Evolutionary conservation across 2,888 invertebrate species (phyloP).

Genomic region (Acheta domesticus): DNA sequence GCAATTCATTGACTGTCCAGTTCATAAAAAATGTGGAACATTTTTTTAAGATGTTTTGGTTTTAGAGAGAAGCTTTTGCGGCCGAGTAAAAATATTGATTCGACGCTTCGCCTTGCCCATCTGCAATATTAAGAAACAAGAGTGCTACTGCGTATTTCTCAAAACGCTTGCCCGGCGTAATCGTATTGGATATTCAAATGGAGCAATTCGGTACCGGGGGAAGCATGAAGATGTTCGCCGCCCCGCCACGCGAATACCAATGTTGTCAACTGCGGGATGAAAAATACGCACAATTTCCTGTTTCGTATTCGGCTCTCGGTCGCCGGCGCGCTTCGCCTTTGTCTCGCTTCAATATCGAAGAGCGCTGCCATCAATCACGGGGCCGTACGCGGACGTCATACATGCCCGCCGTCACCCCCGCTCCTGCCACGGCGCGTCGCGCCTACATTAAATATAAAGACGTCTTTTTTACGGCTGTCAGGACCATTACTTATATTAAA

Average conservation of each 20-base stretch:
- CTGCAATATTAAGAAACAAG: slow-evolving; percentile 7
- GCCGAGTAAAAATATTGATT: neutral
- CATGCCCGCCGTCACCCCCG: neutral
- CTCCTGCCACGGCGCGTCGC: neutral
- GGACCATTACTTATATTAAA: neutral
- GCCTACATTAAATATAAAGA: neutral
- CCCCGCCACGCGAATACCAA: neutral
- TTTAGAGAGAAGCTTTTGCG: too few species aligned
- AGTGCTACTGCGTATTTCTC: neutral
- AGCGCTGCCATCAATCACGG: neutral
- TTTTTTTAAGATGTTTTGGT: too few species aligned
- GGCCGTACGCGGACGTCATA: too few species aligned
- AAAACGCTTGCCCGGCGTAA: neutral
- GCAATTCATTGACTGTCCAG: too few species aligned
- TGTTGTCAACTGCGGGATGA: neutral
- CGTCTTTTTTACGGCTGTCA: slow-evolving; percentile 11
- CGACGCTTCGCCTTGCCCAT: neutral
- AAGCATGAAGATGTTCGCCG: neutral
- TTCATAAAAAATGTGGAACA: too few species aligned
- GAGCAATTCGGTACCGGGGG: neutral
- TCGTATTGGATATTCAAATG: slow-evolving; percentile 9
- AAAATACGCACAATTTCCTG: neutral
- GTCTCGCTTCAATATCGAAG: slow-evolving; percentile 9
- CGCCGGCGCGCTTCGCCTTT: neutral
- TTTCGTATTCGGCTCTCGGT: slow-evolving; percentile 9